Base-by-base conservation (phyloP, 1,140 invertebrate genomes). In the Atta texana region DNA sequence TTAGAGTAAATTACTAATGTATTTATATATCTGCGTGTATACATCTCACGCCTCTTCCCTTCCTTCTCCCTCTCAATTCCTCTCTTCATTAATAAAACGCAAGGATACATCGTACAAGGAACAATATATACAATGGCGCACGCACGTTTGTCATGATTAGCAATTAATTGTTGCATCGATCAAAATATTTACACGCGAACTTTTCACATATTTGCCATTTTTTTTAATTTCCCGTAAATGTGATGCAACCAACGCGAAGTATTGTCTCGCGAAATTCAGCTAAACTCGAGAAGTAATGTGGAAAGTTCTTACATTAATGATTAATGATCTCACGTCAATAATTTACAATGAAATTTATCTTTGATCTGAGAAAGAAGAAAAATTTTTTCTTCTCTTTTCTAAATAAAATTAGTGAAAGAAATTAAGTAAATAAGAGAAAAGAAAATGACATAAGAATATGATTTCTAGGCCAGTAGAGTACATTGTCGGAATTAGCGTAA, bases 51-150 rank as follows among this genome's bases (percentile, higher is more conserved):
- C 39, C 5, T 74, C 64, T 82, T 59, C 31, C 75, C 64, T 66
- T 71, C 68, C 39, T 74, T 85, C 74, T 57, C 24, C n/a, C 12
- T 53, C 39, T 57, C 39, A 24, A 78, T n/a, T 53, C 18, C 21
- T 69, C n/a, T 6, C 34, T 66, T 78, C 10, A 12, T 24, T 28
- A 68, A 82, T 44, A 51, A 81, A 81, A 80, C 44, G 59, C 18
- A 64, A 78, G 12, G 31, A 28, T 39, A 75, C 24, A 51, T 59
- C 57, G 44, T 63, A 66, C 28, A 66, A 12, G 59, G 49, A 85
- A 49, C 49, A 76, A 85, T 78, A 78, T 85, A 14, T 85, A 85
- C 82, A 85, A 5, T 28, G 16, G 61, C 39, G 61, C 59, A 77
- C 49, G 59, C 49, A 74, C 55, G 55, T 74, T 72, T 59, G 39